Evolutionary conservation across 2,113 vertebrate genomes (phyloP), one percentile per base, ranked within the genome.

Genomic region (Macquaria ambigua): DNA sequence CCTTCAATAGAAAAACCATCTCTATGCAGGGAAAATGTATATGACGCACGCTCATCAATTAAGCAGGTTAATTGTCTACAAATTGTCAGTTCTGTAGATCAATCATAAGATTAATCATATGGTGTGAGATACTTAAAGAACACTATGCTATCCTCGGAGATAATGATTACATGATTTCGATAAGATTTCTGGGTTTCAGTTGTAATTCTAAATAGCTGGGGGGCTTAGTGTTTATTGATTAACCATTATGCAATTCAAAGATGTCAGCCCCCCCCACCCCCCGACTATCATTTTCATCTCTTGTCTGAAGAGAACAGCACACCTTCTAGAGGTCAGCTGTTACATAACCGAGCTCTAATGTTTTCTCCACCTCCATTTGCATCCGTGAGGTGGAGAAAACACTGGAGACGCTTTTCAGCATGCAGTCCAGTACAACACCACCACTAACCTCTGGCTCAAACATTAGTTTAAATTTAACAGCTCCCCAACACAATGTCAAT

Each of bases 331-430:
- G 46, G 31, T 59, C n/a, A 4, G 20, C 23, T 74, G 46, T 89
- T 89, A 73, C 77, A 69, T 80, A 86, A 81, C 63, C 39, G 28
- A 20, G 5, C 52, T 7, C 39, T 43, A 11, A 31, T 18, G 50
- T 63, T 66, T 43, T 31, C 41, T 48, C 25, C 16, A 37, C 6
- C 67, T 67, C 56, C 25, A 59, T 71, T 67, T 61, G 15, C 46
- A 64, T 67, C 58, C 12, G n/a, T 5, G 10, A 76, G 21, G 34
- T 41, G 34, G 53, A 74, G n/a, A 58, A 53, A 77, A 63, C 21
- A 67, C 21, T 39, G 34, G 41, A 41, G 23, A 23, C 8, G 0
- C 61, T 48, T 41, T 6, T 41, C 23, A 52, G 8, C 2, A 6
- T 39, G 21, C n/a, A 21, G 55, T 16, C 8, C 7, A 20, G 9